Percentiles rank a stretch among this genome's conserved stretches.
These are phyloP conservation scores for Oriolus oriolus DNA, from an alignment of 2,113 vertebrate genomes.

Conservation along the genomic window DNA sequence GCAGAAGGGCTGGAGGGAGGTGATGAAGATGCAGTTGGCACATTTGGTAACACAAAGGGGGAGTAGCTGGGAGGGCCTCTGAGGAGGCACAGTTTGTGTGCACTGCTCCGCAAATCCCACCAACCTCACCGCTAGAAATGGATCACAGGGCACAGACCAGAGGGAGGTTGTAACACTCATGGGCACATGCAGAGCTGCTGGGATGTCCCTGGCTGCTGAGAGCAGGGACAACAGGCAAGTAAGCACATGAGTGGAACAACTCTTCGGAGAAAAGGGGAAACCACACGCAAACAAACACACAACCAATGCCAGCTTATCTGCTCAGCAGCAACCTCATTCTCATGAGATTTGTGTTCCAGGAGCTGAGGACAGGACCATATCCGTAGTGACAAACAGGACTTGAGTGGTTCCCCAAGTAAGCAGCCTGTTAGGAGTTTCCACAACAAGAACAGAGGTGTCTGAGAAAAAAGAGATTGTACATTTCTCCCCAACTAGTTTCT, in stretches of 20 bases:
- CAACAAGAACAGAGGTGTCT: background rate
- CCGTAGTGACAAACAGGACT: background rate
- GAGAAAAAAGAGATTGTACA: background rate
- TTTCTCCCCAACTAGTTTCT: background rate
- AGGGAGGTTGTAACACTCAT: background rate
- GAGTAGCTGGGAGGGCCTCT: background rate
- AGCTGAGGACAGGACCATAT: background rate
- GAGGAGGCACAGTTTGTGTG: background rate
- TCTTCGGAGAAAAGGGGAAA: background rate
- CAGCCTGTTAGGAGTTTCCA: background rate
- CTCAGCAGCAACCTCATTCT: background rate
- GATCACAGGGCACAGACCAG: background rate
- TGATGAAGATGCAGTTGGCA: background rate
- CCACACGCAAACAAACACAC: background rate
- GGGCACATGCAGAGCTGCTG: background rate
- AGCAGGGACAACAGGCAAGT: background rate
- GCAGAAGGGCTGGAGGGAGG: background rate
- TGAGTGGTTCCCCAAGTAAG: background rate
- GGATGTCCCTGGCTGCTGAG: background rate
- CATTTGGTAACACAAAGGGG: fast-evolving
- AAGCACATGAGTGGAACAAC: background rate
- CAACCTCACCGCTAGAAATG: no score
- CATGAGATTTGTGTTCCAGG: background rate
- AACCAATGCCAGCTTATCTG: background rate
- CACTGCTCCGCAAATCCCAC: background rate